Evolutionary conservation across 2,113 vertebrate genomes (phyloP).

Genomic region (Melanostigma gelatinosum): DNA sequence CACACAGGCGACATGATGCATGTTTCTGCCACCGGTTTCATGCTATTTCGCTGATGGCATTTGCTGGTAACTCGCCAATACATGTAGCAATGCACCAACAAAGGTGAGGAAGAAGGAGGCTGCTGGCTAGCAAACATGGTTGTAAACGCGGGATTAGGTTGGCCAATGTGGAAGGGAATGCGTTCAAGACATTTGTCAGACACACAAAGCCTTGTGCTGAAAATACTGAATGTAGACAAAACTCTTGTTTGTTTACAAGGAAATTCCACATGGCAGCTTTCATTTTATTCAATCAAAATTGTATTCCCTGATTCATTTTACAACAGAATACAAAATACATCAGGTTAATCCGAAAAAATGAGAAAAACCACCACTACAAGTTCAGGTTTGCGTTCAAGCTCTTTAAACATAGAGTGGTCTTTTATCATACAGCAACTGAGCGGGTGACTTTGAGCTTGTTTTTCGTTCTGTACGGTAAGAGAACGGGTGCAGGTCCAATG

Average conservation of each 20-base stretch:
- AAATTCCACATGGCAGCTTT: neutral
- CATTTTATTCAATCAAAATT: neutral
- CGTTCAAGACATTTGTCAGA: neutral
- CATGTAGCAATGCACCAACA: neutral
- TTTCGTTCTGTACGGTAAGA: slow-evolving; percentile 24
- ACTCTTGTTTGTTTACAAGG: neutral
- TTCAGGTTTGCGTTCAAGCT: neutral
- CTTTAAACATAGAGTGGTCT: neutral
- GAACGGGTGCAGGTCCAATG: slow-evolving; percentile 47
- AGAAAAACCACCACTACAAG: neutral
- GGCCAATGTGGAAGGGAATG: neutral
- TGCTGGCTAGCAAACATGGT: neutral
- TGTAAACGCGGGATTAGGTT: neutral
- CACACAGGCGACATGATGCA: neutral
- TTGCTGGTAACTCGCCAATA: neutral
- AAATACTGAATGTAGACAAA: neutral
- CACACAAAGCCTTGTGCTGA: neutral
- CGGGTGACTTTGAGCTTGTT: slow-evolving; percentile 15
- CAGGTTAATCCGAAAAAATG: neutral
- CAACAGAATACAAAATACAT: neutral
- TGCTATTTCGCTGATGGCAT: neutral
- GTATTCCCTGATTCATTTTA: neutral
- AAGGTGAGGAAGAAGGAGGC: neutral
- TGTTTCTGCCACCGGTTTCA: neutral
- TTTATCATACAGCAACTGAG: neutral